These are phyloP conservation scores for Mustela lutreola DNA, from an alignment of 2,113 vertebrate species.

Conservation along the genomic window DNA sequence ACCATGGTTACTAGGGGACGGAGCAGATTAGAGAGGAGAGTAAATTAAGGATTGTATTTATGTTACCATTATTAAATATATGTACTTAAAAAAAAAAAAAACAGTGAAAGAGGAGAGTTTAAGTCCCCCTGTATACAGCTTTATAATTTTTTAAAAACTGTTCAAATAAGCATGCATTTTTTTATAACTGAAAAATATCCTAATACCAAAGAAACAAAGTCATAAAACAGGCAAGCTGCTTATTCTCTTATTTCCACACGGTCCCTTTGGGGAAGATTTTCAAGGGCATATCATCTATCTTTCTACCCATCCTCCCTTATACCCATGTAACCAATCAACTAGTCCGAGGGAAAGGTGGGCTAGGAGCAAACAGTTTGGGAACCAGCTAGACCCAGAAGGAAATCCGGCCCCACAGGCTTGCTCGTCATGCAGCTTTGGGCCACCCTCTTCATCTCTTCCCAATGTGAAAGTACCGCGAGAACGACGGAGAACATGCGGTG, in stretches of 20 bases:
- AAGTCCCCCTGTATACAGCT: background rate
- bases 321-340: background rate
- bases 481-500: accelerated
- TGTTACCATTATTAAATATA: background rate
- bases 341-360: background rate
- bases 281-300: background rate
- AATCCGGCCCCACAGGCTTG: background rate
- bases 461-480: accelerated
- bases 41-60: background rate
- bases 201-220: background rate
- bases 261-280: background rate
- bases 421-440: accelerated
- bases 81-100: background rate
- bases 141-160: background rate
- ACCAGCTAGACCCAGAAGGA: background rate
- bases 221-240: background rate
- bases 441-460: accelerated
- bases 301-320: background rate
- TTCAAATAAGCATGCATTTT: background rate
- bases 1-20: background rate
- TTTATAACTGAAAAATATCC: background rate
- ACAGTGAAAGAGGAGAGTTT: background rate
- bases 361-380: background rate
- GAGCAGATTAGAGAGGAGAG: background rate
- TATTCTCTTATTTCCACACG: background rate